Conservation (phyloP, 2,113 vertebrate species). For the Phocoena phocoena region DNA sequence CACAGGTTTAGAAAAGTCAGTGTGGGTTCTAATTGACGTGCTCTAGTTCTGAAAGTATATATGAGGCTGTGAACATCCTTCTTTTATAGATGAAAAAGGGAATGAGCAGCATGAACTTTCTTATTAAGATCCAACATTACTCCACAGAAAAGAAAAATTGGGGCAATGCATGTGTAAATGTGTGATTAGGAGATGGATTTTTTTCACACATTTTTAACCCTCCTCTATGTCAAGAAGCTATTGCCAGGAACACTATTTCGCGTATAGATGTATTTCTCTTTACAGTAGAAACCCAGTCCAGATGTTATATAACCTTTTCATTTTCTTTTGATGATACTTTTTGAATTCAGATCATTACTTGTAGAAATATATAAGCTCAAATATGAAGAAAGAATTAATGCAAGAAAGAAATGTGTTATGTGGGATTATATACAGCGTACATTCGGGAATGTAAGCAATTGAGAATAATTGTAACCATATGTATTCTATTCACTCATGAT, state of each 20-base stretch:
- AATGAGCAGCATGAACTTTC: neutral
- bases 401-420: neutral
- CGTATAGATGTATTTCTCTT: neutral
- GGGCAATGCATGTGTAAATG: neutral
- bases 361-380: conserved; percentile 25
- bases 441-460: neutral
- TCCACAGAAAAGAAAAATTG: neutral
- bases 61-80: neutral
- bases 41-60: neutral
- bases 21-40: neutral
- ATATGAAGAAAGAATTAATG: neutral
- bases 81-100: neutral
- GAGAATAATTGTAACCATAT: neutral
- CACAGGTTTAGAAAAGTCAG: neutral
- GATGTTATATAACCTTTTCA: conserved; percentile 65
- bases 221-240: neutral
- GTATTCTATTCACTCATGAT: neutral
- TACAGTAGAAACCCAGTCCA: neutral
- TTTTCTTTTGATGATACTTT: conserved; percentile 54
- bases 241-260: conserved; percentile 14
- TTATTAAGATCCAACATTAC: neutral
- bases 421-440: neutral
- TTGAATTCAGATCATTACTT: conserved; percentile 57
- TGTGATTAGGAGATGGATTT: neutral
- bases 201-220: neutral